Evolutionary conservation across 2,113 vertebrate genomes (phyloP).

Genomic region (Synchiropus splendidus): DNA sequence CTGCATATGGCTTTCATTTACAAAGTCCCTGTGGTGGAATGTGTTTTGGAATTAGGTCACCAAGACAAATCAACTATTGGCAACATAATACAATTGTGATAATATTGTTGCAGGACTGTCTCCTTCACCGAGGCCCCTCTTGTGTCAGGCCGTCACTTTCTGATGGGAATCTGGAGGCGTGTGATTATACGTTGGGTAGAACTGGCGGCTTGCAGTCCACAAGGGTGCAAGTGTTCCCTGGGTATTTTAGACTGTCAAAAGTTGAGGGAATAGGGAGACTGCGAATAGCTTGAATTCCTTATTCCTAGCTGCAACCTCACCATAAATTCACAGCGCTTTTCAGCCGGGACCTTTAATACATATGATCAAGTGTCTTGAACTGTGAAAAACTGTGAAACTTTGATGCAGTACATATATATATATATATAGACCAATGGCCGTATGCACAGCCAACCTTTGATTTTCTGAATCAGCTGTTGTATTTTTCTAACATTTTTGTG

Average conservation of each 20-base stretch:
- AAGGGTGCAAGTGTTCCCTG: slow-evolving; percentile 35
- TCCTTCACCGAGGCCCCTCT: background rate
- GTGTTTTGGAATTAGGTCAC: slow-evolving; percentile 52
- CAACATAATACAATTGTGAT: slow-evolving; percentile 12
- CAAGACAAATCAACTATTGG: slow-evolving; percentile 28
- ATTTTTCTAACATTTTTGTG: no score
- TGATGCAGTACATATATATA: no score
- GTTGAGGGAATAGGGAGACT: slow-evolving; percentile 13
- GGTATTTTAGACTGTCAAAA: slow-evolving; percentile 35
- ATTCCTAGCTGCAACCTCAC: slow-evolving; percentile 31
- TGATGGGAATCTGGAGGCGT: slow-evolving; percentile 9
- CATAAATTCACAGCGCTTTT: no score
- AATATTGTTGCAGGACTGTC: background rate
- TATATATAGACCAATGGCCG: no score
- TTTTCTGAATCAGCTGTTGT: no score
- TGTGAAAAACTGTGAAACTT: no score
- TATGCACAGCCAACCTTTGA: no score
- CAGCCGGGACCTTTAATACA: no score
- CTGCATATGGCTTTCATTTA: slow-evolving; percentile 51
- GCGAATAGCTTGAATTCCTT: slow-evolving; percentile 60
- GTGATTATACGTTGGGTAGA: slow-evolving; percentile 43
- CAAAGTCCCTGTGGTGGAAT: slow-evolving; percentile 34
- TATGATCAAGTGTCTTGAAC: no score
- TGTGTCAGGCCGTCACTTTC: slow-evolving; percentile 11
- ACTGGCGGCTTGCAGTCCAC: slow-evolving; percentile 18